Evolutionary conservation across 2,888 invertebrate species (phyloP).

Genomic region (Drosophila mayaguana): DNA sequence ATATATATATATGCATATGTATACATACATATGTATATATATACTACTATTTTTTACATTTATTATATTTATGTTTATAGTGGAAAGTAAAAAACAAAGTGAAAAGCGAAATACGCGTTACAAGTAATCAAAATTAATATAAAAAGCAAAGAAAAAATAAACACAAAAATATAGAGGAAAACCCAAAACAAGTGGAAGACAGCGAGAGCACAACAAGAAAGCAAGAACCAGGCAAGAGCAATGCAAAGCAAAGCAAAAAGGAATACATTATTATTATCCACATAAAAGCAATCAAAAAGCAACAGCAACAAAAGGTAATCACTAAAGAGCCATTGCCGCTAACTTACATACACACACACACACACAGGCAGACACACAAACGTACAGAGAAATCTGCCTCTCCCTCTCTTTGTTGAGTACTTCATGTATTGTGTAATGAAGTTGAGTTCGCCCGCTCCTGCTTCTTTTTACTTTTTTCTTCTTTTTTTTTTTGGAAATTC

Average conservation of each 20-base stretch:
- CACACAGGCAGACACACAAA: not conserved
- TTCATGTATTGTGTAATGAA: constrained; percentile 80
- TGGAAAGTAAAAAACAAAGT: constrained; percentile 50
- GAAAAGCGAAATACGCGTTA: constrained; percentile 64
- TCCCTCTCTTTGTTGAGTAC: constrained; percentile 10
- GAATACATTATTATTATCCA: constrained; percentile 56
- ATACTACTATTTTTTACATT: no score
- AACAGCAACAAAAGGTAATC: constrained; percentile 65
- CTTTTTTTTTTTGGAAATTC: constrained; percentile 15
- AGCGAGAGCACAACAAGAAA: constrained; percentile 42
- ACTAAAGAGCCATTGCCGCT: constrained; percentile 40
- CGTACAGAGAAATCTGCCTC: not conserved
- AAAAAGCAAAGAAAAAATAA: constrained; percentile 17
- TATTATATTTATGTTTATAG: constrained; percentile 10
- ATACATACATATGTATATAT: constrained; percentile 3
- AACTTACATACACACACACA: constrained; percentile 2
- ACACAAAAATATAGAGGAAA: constrained; percentile 20
- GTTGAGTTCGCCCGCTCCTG: constrained; percentile 51
- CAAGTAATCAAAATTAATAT: constrained; percentile 54
- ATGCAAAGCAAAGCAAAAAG: constrained; percentile 23
- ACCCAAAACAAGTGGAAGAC: constrained; percentile 31
- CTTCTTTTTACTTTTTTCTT: constrained; percentile 20
- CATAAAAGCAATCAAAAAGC: constrained; percentile 59
- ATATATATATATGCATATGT: constrained; percentile 11
- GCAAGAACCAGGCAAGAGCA: constrained; percentile 27